Base-by-base conservation (phyloP, 1,140 invertebrate genomes). In the Drosophila nasuta region DNA sequence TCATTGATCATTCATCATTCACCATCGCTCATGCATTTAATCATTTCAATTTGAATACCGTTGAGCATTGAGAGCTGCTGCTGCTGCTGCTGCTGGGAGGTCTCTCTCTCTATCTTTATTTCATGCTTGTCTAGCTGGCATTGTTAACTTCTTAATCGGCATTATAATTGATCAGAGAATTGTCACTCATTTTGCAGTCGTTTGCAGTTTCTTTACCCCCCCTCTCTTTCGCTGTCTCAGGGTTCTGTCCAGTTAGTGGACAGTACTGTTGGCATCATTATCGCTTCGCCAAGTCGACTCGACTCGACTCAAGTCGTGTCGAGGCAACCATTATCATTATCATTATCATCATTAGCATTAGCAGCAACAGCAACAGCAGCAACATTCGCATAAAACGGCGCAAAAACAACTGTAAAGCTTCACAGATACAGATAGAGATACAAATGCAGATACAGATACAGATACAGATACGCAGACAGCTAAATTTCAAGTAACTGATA, bases 161-260 rank as follows among this genome's bases (percentile, higher is more conserved):
- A 67, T 46, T 60, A 54, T 45, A 41, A 41, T 33, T 58, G 56
- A 62, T 64, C 51, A 41, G 6, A 43, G 67, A 77, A 72, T 66
- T 63, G 76, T 82, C 65, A 75, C 65, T 81, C 59, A 78, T 78
- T 85, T 85, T 45, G 69, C 64, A 48, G 80, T 52, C 71, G 69
- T 76, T 81, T 60, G 17, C 35, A 17, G 25, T 25, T 25, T 25
- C 20, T 25, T 25, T 25, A 17, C 28, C 5, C 5, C 25, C 33
- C 4, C 63, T 68, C 71, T 83, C 78, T 67, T 38, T 6, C 33
- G 4, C 54, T 77, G 70, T 83, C 78, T 67, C 43, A 6, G 13
- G 15, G 63, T 46, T 43, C 58, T 59, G 67, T 76, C 66, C 82
- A 87, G 86, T 75, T 52, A 70, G 17, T 72, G 73, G 70, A 68